Conservation (phyloP, 2,797 vertebrate species). For the Urophycis tenuis region DNA sequence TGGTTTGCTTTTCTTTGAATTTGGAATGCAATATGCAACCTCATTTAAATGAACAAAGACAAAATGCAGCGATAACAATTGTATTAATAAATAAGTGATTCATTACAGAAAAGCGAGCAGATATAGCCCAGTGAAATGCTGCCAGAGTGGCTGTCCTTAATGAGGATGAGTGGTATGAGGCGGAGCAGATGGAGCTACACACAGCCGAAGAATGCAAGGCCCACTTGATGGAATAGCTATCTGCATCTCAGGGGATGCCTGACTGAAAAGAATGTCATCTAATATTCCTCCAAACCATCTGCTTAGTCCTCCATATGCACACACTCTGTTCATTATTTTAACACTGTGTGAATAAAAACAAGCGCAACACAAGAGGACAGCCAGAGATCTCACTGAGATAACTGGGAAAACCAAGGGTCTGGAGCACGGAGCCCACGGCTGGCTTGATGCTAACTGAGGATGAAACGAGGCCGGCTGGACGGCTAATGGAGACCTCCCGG, state of each 20-base stretch:
- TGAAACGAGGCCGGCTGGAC: conserved; percentile 68
- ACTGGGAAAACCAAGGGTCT: too few species aligned
- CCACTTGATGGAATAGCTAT: conserved; percentile 45
- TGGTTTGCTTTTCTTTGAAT: conserved; percentile 9
- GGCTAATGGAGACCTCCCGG: conserved; percentile 50
- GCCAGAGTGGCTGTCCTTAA: neutral
- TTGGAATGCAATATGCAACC: conserved; percentile 5
- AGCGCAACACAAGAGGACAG: neutral
- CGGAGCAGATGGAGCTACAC: conserved; percentile 48
- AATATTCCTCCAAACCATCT: conserved; percentile 50
- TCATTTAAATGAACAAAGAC: conserved; percentile 1
- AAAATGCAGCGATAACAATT: neutral
- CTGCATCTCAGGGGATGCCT: conserved; percentile 48
- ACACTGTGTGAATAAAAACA: conserved; percentile 6
- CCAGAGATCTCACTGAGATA: conserved; percentile 31
- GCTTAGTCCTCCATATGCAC: conserved; percentile 33
- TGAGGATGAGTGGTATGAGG: conserved; percentile 23
- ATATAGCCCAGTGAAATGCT: conserved; percentile 7
- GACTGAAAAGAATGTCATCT: conserved; percentile 45
- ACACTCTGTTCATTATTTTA: conserved; percentile 1
- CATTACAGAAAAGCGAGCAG: conserved; percentile 6
- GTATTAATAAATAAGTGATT: conserved; percentile 3
- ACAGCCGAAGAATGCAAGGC: conserved; percentile 36
- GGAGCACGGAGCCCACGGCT: too few species aligned
- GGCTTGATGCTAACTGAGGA: conserved; percentile 67